Base-by-base conservation (phyloP, 2,888 invertebrate genomes). In the Eudasyphora cyanicolor region DNA sequence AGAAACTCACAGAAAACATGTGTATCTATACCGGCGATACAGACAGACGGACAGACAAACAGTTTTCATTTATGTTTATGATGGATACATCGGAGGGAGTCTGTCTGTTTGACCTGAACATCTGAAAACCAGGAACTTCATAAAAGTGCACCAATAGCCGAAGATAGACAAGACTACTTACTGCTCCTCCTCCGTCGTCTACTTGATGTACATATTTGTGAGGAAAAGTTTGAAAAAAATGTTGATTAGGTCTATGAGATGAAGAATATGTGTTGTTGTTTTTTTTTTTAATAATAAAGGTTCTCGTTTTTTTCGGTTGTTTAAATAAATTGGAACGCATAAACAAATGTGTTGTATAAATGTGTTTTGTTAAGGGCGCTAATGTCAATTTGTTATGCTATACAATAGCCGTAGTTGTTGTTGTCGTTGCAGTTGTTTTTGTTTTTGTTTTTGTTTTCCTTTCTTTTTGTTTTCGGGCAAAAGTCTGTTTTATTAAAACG, bases 311-410 rank as follows among this genome's bases (percentile, higher is more conserved):
- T n/a, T n/a, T n/a, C n/a, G n/a, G n/a, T n/a, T 57, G 10, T 27
- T 69, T 45, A 32, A 69, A 35, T 76, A n/a, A 29, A 64, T 24
- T 14, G 45, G 35, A 60, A 71, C 17, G 62, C n/a, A 62, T 32
- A 45, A 74, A 74, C 74, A 54, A 76, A 51, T 71, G 57, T 78
- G 38, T 54, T 14, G 42, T 29, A 51, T 35, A 71, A 62, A 80
- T 75, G 70, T n/a, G 45, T 78, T 78, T 79, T 62, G 45, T 10
- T 76, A 45, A 49, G 42, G 67, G 67, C 24, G 67, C 38, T 67
- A 42, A 67, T 67, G 67, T 67, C 42, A 67, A 67, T 27, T 71
- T 76, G 73, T 60, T 21, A 74, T 38, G 45, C 45, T 49, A 57
- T 71, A 79, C 49, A 60, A 21, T 4, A 14, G 35, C n/a, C n/a